Conservation (phyloP, 2,797 vertebrate species). For the Spizella passerina region DNA sequence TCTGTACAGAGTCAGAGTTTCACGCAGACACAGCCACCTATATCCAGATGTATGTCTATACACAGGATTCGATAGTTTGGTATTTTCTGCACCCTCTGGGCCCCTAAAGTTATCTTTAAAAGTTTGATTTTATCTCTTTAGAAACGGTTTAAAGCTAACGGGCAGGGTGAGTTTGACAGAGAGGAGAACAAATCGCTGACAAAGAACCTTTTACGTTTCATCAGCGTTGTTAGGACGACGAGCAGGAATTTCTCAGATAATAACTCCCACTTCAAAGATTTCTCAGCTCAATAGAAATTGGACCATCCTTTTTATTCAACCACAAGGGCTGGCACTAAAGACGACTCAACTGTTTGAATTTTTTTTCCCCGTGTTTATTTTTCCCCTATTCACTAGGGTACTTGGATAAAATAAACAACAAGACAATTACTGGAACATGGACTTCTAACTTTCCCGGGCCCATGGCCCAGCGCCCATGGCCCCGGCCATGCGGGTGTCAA, state of each 20-base stretch:
- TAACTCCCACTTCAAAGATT: conserved; percentile 93
- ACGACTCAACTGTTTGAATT: conserved; percentile 87
- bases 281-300: conserved; percentile 92
- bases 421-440: conserved; percentile 88
- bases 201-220: conserved; percentile 97
- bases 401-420: conserved; percentile 91
- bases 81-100: conserved; percentile 66
- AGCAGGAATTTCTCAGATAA: conserved; percentile 94
- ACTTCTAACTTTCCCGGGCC: conserved; percentile 84
- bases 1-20: conserved; percentile 7
- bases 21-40: conserved; percentile 4
- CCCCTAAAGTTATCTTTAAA: conserved; percentile 73
- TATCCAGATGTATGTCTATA: conserved; percentile 39
- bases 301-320: conserved; percentile 90
- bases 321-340: conserved; percentile 89
- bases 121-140: conserved; percentile 83
- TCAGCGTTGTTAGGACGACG: conserved; percentile 97
- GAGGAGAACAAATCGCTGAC: conserved; percentile 93
- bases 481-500: conserved; percentile 50
- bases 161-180: conserved; percentile 89
- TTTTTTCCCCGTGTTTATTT: conserved; percentile 85
- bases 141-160: conserved; percentile 85
- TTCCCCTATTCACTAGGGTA: conserved; percentile 85
- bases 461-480: conserved; percentile 62
- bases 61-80: conserved; percentile 24